Evolutionary conservation across 2,797 vertebrate species (phyloP).

Genomic region (Gymnocypris eckloni): DNA sequence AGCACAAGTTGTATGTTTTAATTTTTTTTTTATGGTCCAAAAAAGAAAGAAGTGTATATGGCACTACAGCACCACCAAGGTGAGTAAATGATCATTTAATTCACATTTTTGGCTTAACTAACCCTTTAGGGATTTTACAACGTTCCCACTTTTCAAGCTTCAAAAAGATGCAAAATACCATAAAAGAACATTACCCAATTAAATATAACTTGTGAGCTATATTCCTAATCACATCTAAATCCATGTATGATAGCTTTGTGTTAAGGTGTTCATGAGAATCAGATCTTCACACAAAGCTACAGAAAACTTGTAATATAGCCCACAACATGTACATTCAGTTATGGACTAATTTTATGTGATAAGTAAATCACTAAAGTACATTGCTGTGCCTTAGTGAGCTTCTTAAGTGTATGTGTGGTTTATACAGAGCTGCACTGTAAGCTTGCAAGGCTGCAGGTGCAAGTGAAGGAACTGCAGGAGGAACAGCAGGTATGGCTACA

Average conservation of each 20-base stretch:
- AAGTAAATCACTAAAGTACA: background rate
- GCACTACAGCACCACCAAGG: too few species aligned
- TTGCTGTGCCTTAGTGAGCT: background rate
- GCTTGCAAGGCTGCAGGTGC: slow-evolving; percentile 68
- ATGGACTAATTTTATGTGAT: background rate
- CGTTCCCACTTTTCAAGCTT: background rate
- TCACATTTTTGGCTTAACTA: too few species aligned
- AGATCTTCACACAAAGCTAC: background rate
- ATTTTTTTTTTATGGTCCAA: too few species aligned
- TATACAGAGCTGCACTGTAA: slow-evolving; percentile 61
- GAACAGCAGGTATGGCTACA: slow-evolving; percentile 79
- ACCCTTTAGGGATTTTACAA: background rate
- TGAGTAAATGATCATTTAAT: too few species aligned
- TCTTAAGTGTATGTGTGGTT: background rate
- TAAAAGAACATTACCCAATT: background rate
- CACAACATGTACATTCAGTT: background rate
- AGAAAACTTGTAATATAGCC: background rate
- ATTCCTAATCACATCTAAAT: background rate
- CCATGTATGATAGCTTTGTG: background rate
- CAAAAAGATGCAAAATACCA: background rate
- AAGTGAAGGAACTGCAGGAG: slow-evolving; percentile 62
- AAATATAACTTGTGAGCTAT: background rate
- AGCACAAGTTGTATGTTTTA: too few species aligned
- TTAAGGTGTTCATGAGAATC: background rate
- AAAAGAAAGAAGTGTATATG: too few species aligned